These are phyloP conservation scores for Tipula helvola DNA, from an alignment of 2,888 invertebrate genomes.

Conservation along the genomic window DNA sequence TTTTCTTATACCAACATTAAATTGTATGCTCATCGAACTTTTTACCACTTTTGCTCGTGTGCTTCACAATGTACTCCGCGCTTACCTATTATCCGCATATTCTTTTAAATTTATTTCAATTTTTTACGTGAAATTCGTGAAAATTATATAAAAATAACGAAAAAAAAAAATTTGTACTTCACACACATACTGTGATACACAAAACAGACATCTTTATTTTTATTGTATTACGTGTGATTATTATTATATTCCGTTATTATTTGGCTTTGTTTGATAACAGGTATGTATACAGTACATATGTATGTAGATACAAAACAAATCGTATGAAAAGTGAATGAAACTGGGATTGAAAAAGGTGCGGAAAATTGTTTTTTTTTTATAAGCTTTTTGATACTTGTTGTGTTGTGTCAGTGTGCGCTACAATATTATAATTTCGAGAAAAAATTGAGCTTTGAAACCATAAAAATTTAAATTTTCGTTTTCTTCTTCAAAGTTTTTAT, in stretches of 20 bases:
- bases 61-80: background rate
- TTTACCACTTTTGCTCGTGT: background rate
- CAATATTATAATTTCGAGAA: background rate
- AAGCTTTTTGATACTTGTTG: background rate
- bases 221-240: conserved; percentile 4
- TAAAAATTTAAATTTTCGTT: background rate
- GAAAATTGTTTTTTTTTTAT: background rate
- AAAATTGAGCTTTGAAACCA: background rate
- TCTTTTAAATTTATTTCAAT: background rate
- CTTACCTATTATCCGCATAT: background rate
- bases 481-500: background rate
- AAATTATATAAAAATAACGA: background rate
- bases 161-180: background rate
- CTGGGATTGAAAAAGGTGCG: background rate
- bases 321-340: background rate
- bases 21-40: background rate
- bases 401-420: background rate
- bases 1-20: background rate
- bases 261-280: background rate
- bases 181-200: background rate
- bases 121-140: background rate
- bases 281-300: no score
- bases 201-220: background rate
- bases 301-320: no score
- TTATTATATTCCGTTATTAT: background rate